These are phyloP conservation scores for Pantherophis vulpinus DNA, from an alignment of 2,797 vertebrate species.

Conservation along the genomic window DNA sequence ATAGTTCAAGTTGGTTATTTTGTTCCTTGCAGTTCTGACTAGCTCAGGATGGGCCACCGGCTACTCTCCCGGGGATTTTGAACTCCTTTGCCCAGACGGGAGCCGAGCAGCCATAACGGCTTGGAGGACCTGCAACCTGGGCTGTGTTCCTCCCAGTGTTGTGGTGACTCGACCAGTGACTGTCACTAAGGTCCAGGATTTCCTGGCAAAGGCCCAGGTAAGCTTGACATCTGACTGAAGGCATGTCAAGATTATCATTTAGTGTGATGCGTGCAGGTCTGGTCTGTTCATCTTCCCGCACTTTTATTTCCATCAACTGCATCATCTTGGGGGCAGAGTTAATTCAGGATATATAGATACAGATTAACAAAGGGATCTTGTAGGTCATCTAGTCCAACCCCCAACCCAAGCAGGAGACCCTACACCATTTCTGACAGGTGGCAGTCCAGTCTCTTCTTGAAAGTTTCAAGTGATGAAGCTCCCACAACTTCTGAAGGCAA, in stretches of 20 bases:
- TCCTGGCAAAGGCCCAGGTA: constrained; percentile 88
- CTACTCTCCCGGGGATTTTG: constrained; percentile 74
- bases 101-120: constrained; percentile 75
- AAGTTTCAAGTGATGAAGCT: too few relatives aligned
- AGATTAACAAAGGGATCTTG: too few relatives aligned
- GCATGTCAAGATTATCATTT: neutral
- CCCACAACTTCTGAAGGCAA: too few relatives aligned
- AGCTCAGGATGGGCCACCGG: constrained; percentile 80
- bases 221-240: neutral
- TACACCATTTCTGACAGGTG: too few relatives aligned
- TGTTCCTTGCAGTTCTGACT: constrained; percentile 72
- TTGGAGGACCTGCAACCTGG: constrained; percentile 85
- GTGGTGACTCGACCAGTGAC: constrained; percentile 87
- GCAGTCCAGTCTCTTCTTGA: too few relatives aligned
- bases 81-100: constrained; percentile 81
- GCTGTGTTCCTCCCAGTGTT: constrained; percentile 79
- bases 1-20: neutral
- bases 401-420: too few relatives aligned
- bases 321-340: neutral
- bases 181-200: constrained; percentile 80
- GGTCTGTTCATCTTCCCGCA: neutral
- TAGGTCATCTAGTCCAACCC: too few relatives aligned
- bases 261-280: too few relatives aligned
- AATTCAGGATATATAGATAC: too few relatives aligned
- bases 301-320: neutral